Evolutionary conservation across 2,113 vertebrate species (phyloP).

Genomic region (Calypte anna): DNA sequence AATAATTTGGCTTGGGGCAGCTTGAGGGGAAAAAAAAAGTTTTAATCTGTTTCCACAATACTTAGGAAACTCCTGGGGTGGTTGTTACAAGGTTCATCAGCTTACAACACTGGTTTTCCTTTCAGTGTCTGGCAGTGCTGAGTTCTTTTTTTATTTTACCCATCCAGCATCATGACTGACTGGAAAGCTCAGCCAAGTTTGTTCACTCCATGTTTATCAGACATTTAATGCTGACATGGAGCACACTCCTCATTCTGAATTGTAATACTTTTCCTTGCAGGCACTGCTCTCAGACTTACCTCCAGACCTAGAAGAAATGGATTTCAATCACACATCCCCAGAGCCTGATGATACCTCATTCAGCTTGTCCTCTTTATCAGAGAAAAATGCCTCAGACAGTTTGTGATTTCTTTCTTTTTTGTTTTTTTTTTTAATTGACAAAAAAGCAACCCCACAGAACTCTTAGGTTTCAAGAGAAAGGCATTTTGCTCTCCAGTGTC

Average conservation of each 20-base stretch:
- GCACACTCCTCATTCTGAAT: not conserved
- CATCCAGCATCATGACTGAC: not conserved
- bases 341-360: slow-evolving; percentile 83
- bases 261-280: slow-evolving; percentile 68
- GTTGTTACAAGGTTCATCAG: not conserved
- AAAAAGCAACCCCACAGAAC: not conserved
- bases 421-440: not conserved
- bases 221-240: not conserved
- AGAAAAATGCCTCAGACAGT: slow-evolving; percentile 83
- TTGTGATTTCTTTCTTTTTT: slow-evolving; percentile 71
- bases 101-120: not conserved
- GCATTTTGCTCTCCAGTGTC: slow-evolving; percentile 31
- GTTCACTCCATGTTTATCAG: not conserved
- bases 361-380: slow-evolving; percentile 90
- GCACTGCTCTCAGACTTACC: slow-evolving; percentile 94
- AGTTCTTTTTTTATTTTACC: not conserved
- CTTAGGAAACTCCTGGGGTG: not conserved
- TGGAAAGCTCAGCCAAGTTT: not conserved
- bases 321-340: slow-evolving; percentile 78
- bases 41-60: not conserved
- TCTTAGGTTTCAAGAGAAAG: slow-evolving; percentile 43
- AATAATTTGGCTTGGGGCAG: not conserved
- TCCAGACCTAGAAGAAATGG: slow-evolving; percentile 91
- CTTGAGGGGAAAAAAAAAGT: not conserved
- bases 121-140: not conserved